Conservation (phyloP, 2,113 vertebrate species). For the Lipophrys pholis region DNA sequence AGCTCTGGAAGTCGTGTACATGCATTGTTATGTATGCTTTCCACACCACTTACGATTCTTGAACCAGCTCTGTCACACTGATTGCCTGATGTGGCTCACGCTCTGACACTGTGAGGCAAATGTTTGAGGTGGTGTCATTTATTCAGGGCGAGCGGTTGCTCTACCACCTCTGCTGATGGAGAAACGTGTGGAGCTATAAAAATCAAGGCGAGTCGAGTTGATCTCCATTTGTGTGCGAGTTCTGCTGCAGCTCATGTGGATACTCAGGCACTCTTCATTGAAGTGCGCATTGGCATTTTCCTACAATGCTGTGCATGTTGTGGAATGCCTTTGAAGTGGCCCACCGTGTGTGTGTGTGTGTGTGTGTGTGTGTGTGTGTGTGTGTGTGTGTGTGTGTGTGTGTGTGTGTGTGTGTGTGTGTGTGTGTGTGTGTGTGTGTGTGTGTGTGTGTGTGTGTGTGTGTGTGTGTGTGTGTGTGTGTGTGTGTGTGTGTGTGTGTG, state of each 20-base stretch:
- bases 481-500: constrained; percentile 25
- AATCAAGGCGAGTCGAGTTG: background rate
- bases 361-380: constrained; percentile 27
- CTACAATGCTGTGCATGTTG: constrained; percentile 76
- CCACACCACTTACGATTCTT: constrained; percentile 7
- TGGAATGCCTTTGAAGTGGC: constrained; percentile 86
- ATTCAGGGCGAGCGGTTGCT: background rate
- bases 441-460: constrained; percentile 25
- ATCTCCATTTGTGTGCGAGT: constrained; percentile 36
- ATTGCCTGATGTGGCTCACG: background rate
- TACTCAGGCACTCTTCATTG: constrained; percentile 63
- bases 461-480: constrained; percentile 20
- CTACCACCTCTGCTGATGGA: background rate
- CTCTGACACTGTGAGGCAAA: background rate
- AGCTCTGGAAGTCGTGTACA: constrained; percentile 46
- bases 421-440: constrained; percentile 10
- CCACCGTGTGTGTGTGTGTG: constrained; percentile 75
- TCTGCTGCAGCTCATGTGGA: constrained; percentile 53
- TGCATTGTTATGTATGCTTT: constrained; percentile 34
- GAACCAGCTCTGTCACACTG: background rate
- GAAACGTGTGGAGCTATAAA: constrained; percentile 5
- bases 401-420: constrained; percentile 31
- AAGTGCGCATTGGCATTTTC: constrained; percentile 79
- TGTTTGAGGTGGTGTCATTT: background rate
- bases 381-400: background rate